Evolutionary conservation across 2,797 vertebrate genomes (phyloP).

Genomic region (Trematomus bernacchii): DNA sequence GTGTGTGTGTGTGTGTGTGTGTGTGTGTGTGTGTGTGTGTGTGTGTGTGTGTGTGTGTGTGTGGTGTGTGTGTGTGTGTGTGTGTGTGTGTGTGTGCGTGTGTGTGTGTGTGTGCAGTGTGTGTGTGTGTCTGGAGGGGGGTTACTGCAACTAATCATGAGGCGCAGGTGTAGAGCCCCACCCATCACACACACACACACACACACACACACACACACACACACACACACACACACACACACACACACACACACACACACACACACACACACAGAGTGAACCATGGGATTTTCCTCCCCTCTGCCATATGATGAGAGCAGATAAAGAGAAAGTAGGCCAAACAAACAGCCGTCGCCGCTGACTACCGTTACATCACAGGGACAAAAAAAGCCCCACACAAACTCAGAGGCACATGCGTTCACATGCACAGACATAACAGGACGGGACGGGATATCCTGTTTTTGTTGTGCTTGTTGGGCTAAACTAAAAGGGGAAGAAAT

Average conservation of each 20-base stretch:
- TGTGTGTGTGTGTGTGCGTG: too few relatives aligned
- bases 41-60: too few relatives aligned
- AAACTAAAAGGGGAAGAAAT: constrained; percentile 26
- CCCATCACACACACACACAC: too few relatives aligned
- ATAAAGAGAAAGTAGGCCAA: constrained; percentile 83
- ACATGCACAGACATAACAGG: constrained; percentile 48
- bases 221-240: constrained; percentile 36
- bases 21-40: too few relatives aligned
- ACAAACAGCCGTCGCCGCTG: constrained; percentile 78
- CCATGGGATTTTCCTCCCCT: constrained; percentile 71
- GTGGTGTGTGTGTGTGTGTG: too few relatives aligned
- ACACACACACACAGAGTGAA: constrained; percentile 20
- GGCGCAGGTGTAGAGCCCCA: constrained; percentile 79
- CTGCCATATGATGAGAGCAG: constrained; percentile 77
- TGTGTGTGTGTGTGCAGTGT: neutral
- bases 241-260: too few relatives aligned
- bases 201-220: constrained; percentile 20
- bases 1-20: neutral
- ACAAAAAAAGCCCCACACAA: constrained; percentile 27
- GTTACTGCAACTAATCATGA: constrained; percentile 67
- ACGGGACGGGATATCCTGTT: constrained; percentile 74
- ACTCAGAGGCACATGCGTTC: constrained; percentile 47
- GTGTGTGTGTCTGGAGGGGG: constrained; percentile 27
- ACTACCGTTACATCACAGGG: constrained; percentile 71
- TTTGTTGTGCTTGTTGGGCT: constrained; percentile 65